Percentiles rank a stretch among this genome's conserved stretches.
Conservation (phyloP, 2,888 invertebrate genomes). For the Campoplex nolae region DNA sequence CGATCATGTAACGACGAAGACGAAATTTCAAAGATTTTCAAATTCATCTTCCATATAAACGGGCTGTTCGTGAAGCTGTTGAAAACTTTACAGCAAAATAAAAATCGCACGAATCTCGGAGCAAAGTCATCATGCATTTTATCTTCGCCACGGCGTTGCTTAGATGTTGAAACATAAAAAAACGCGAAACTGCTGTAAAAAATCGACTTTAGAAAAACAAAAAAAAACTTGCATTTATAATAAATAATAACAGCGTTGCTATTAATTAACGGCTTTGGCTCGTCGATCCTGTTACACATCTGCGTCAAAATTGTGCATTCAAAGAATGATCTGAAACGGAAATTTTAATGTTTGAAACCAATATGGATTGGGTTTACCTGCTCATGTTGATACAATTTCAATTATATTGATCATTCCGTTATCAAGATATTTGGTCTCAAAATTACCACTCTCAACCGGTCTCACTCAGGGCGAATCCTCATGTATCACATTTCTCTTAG, state of each 20-base stretch:
- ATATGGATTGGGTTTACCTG: no score
- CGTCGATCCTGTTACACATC: conserved; percentile 11
- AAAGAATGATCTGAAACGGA: no score
- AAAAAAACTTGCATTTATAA: background rate
- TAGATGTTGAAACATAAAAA: no score
- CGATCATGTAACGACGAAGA: background rate
- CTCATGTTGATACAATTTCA: no score
- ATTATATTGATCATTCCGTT: no score
- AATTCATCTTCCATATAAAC: background rate
- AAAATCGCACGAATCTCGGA: background rate
- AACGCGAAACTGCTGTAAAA: background rate
- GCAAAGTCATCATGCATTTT: background rate
- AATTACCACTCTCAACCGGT: no score
- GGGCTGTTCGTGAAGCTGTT: background rate
- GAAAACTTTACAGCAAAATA: background rate
- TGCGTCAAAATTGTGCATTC: background rate
- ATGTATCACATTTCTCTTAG: no score
- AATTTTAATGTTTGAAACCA: no score
- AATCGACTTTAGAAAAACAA: no score
- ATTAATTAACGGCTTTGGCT: conserved; percentile 45
- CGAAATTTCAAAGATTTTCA: background rate
- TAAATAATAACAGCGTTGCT: background rate
- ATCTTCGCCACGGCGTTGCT: no score
- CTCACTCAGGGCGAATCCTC: no score
- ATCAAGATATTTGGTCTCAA: no score